A percentile compares a stretch with the other conserved stretches of the same genome.
phyloP scores from a whole-genome alignment of 2,888 invertebrate genomes.

The Meghimatium bilineatum region DNA sequence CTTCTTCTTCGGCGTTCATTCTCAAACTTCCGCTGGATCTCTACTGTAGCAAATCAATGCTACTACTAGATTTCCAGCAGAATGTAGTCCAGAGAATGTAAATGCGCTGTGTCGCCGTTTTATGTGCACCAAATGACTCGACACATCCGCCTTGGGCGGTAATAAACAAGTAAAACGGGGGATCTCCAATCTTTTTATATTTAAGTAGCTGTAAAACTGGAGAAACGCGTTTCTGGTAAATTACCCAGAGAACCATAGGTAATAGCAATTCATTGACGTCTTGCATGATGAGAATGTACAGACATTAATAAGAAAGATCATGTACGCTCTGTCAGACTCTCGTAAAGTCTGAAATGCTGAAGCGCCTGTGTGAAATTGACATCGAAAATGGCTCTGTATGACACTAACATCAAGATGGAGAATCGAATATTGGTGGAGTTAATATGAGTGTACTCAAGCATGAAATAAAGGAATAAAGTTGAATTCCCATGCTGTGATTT shows the following conservation, averaged over 20 bases:
- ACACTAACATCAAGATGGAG: not conserved
- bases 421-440: not conserved
- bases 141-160: too few relatives aligned
- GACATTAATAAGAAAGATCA: not conserved
- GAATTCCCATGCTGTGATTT: not conserved
- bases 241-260: not conserved
- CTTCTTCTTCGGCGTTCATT: too few relatives aligned
- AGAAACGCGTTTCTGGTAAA: not conserved
- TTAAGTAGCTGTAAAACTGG: too few relatives aligned
- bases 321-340: not conserved
- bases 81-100: too few relatives aligned
- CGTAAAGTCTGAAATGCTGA: not conserved
- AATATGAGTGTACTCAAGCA: conserved; percentile 16
- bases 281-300: not conserved
- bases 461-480: not conserved
- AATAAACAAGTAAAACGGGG: too few relatives aligned
- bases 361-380: not conserved
- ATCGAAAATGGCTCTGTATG: not conserved
- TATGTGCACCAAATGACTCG: too few relatives aligned
- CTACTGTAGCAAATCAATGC: too few relatives aligned
- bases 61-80: too few relatives aligned
- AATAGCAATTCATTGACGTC: not conserved
- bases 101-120: too few relatives aligned
- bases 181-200: too few relatives aligned
- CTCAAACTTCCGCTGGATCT: too few relatives aligned